Base-by-base conservation (phyloP, 2,888 invertebrate species). In the Pandemis corylana region DNA sequence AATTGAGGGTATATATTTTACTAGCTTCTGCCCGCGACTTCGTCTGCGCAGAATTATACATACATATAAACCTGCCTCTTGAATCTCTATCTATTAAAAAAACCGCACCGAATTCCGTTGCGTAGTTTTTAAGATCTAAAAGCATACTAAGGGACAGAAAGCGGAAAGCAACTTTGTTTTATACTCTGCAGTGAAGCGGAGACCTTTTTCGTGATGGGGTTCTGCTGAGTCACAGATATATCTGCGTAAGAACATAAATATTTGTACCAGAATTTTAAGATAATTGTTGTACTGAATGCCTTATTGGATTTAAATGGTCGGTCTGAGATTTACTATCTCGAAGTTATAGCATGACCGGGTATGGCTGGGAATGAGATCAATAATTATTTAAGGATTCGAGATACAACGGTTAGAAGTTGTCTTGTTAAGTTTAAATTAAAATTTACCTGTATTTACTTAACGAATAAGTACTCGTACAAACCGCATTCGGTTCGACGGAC, bases 181-280 rank as follows among this genome's bases (percentile, higher is more conserved):
- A 36, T 36, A 36, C 28, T 36, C 4, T 36, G 28, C 2, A 66
- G 66, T 74, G 61, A 66, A 41, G 15, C 9, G 59, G 61, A 65
- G 64, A 69, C 69, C 69, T 51, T 61, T 68, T 69, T 74, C 65
- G 74, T 64, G 28, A 44, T 61, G 42, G 10, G 28, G 51, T 44
- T 70, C 12, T 51, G 69, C 42, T 74, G 74, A 74, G 51, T 74
- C 69, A 74, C 69, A 70, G 68, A 63, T 72, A 67, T 62, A 67
- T 62, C 61, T 70, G 65, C 44, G 28, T 51, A 66, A 74, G 41
- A 69, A 61, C 65, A 44, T 68, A 74, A 73, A 73, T 73, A 69
- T 73, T 65, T 56, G 42, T 28, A 59, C 7, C 74, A 28, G 62
- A 44, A 51, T 46, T 64, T 65, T 41, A 62, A 51, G 68, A 61